Evolutionary conservation across 2,888 invertebrate genomes (phyloP).

Genomic region (Pachymerium ferrugineum): DNA sequence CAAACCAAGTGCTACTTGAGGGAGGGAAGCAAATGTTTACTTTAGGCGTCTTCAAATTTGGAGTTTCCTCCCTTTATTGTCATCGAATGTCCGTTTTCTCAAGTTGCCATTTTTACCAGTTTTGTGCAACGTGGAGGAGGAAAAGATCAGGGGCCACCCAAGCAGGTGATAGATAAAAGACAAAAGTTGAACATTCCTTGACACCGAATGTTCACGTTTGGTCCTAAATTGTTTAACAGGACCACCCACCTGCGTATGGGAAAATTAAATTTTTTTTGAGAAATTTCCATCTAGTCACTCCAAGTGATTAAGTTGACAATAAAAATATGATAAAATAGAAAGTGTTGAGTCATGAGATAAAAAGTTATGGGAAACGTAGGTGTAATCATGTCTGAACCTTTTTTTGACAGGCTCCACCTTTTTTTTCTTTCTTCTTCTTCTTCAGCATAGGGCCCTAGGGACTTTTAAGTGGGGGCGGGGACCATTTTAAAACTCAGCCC

Average conservation of each 20-base stretch:
- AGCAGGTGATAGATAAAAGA: neutral
- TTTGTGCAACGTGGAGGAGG: neutral
- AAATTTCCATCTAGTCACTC: neutral
- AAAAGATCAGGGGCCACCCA: slow-evolving; percentile 13
- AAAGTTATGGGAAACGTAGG: neutral
- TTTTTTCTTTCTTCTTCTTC: neutral
- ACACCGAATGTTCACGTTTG: neutral
- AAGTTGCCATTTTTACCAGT: neutral
- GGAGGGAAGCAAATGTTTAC: neutral
- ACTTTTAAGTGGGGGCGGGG: slow-evolving; percentile 7
- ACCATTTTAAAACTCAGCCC: slow-evolving; percentile 1
- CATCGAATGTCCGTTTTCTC: neutral
- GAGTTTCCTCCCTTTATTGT: neutral
- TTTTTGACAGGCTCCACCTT: neutral
- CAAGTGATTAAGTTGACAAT: slow-evolving; percentile 11
- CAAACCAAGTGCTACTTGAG: neutral
- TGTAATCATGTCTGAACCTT: neutral
- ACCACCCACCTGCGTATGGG: neutral
- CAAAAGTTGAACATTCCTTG: neutral
- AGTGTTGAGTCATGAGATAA: neutral
- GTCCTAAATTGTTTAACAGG: neutral
- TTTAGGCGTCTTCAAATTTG: slow-evolving; percentile 3
- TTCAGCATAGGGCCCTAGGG: neutral
- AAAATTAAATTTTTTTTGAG: neutral
- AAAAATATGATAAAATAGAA: slow-evolving; percentile 2